Evolutionary conservation across 2,797 vertebrate species (phyloP).

Genomic region (Anguilla pacifica): DNA sequence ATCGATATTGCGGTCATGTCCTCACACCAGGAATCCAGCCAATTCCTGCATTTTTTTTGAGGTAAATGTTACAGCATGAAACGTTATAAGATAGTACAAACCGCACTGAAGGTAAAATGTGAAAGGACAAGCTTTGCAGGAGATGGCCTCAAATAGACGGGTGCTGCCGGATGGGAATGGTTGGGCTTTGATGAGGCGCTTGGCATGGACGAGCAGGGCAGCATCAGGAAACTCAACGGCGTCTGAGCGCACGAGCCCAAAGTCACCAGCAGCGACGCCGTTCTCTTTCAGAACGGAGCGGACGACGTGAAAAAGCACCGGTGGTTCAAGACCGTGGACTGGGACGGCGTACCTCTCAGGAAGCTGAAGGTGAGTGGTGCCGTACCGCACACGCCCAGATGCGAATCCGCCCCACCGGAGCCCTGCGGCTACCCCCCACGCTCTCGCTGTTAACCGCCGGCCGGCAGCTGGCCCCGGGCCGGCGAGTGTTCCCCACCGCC

Average conservation of each 20-base stretch:
- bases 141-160: background rate
- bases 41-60: background rate
- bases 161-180: background rate
- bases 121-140: background rate
- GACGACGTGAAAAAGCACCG: conserved; percentile 91
- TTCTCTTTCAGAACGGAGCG: conserved; percentile 82
- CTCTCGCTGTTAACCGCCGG: background rate
- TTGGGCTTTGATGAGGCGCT: background rate
- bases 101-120: background rate
- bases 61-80: background rate
- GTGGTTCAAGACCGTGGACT: conserved; percentile 90
- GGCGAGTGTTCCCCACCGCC: background rate
- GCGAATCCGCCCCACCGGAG: background rate
- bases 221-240: background rate
- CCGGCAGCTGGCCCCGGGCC: background rate
- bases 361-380: conserved; percentile 81
- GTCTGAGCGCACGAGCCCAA: background rate
- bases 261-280: background rate
- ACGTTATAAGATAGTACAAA: too few species aligned
- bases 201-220: background rate
- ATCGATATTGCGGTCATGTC: background rate
- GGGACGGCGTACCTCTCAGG: conserved; percentile 85
- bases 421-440: background rate
- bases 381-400: too few species aligned
- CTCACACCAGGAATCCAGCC: background rate